Evolutionary conservation across 1,140 invertebrate species (phyloP).

Genomic region (Leptonema lineaticorne): DNA sequence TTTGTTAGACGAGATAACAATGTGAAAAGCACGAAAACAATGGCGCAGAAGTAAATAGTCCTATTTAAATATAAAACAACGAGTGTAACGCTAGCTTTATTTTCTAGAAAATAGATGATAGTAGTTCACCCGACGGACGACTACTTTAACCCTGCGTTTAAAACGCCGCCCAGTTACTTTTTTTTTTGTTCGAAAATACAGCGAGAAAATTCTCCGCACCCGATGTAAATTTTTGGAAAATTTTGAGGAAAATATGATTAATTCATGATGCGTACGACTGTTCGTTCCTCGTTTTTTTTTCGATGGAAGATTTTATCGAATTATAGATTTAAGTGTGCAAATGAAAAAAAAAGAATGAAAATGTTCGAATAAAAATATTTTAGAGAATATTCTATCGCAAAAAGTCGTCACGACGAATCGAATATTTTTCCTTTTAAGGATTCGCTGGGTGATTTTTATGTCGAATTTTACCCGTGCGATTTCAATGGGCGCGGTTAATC

Average conservation of each 20-base stretch:
- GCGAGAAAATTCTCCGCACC: background rate
- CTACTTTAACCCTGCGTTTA: background rate
- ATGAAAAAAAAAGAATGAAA: background rate
- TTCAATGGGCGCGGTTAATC: background rate
- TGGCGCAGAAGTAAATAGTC: constrained; percentile 8
- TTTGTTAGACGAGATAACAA: background rate
- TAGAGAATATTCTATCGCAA: too few species aligned
- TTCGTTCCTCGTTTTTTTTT: background rate
- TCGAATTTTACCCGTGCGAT: too few species aligned
- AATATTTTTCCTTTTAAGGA: too few species aligned
- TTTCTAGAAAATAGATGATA: background rate
- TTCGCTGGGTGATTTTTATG: too few species aligned
- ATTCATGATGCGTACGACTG: background rate
- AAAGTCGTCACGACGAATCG: too few species aligned
- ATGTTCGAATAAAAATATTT: background rate
- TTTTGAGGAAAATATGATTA: constrained; percentile 4
- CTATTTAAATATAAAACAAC: constrained; percentile 11
- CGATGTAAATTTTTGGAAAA: too few species aligned
- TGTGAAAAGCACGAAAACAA: background rate
- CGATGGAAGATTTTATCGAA: background rate
- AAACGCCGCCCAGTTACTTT: background rate
- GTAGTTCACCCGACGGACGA: background rate
- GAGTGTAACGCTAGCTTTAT: background rate
- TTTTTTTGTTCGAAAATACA: background rate
- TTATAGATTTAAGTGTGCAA: constrained; percentile 1